A percentile compares a stretch with the other conserved stretches of the same genome.
These are phyloP conservation scores for Oreochromis niloticus DNA, from an alignment of 2,113 vertebrate genomes.

Conservation along the genomic window DNA sequence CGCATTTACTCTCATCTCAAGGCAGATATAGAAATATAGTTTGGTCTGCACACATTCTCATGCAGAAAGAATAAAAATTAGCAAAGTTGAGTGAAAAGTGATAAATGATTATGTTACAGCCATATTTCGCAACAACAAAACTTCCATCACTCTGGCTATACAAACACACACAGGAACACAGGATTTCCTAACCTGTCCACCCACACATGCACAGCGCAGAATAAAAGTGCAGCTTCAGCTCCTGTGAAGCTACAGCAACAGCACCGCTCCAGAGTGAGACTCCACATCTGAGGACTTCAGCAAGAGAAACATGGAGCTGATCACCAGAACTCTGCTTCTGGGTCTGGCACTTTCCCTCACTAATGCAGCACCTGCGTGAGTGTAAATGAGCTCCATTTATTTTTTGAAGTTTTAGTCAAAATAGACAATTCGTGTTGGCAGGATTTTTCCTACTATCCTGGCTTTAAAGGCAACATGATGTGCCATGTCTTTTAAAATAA, in stretches of 20 bases:
- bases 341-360: slow-evolving; percentile 24
- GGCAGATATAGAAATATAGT: neutral
- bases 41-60: neutral
- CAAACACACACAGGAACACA: slow-evolving; percentile 1
- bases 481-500: neutral
- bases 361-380: slow-evolving; percentile 53
- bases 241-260: neutral
- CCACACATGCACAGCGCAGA: neutral
- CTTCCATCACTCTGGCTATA: neutral
- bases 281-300: neutral
- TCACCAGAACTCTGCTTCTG: slow-evolving; percentile 34
- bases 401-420: neutral
- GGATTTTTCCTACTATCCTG: neutral
- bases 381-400: neutral
- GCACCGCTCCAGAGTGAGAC: neutral
- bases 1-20: neutral
- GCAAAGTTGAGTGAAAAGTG: neutral
- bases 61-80: neutral
- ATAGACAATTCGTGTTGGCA: neutral
- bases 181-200: neutral
- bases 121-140: slow-evolving; percentile 42
- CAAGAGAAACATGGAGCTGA: slow-evolving; percentile 48
- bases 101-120: neutral
- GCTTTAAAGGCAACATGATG: neutral
- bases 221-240: slow-evolving; percentile 37